A percentile compares a stretch with the other conserved stretches of the same genome.
Evolutionary conservation across 2,113 vertebrate genomes (phyloP).

Genomic region (Ursus arctos): DNA sequence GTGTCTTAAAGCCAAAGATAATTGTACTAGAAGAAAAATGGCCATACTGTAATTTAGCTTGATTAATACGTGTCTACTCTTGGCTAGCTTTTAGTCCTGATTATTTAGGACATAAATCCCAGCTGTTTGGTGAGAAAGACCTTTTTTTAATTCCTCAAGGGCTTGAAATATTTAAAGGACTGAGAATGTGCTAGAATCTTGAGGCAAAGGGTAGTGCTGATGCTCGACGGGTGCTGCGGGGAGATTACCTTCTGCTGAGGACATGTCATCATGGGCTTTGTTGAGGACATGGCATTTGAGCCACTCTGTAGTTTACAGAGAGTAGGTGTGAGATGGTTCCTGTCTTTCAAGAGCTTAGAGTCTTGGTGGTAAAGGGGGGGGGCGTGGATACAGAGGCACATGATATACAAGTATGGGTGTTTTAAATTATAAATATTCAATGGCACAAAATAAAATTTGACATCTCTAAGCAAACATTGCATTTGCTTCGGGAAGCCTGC

Average conservation of each 20-base stretch:
- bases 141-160: not conserved
- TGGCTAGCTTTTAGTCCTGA: not conserved
- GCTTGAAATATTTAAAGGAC: not conserved
- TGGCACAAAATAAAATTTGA: not conserved
- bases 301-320: not conserved
- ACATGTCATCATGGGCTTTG: not conserved
- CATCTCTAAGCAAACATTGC: not conserved
- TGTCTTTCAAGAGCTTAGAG: not conserved
- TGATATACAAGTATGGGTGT: not conserved
- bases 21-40: slow-evolving; percentile 24
- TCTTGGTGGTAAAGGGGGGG: not conserved
- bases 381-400: not conserved
- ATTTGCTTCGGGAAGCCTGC: not conserved
- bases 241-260: not conserved
- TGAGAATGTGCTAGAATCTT: not conserved
- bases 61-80: not conserved
- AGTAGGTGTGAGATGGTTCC: not conserved
- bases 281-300: not conserved
- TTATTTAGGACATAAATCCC: not conserved
- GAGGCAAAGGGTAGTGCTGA: not conserved
- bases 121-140: not conserved
- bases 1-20: slow-evolving; percentile 46
- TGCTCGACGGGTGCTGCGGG: not conserved
- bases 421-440: not conserved
- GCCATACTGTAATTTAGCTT: not conserved